phyloP scores from a whole-genome alignment of 2,113 vertebrate genomes.

The Orthonyx spaldingii region DNA sequence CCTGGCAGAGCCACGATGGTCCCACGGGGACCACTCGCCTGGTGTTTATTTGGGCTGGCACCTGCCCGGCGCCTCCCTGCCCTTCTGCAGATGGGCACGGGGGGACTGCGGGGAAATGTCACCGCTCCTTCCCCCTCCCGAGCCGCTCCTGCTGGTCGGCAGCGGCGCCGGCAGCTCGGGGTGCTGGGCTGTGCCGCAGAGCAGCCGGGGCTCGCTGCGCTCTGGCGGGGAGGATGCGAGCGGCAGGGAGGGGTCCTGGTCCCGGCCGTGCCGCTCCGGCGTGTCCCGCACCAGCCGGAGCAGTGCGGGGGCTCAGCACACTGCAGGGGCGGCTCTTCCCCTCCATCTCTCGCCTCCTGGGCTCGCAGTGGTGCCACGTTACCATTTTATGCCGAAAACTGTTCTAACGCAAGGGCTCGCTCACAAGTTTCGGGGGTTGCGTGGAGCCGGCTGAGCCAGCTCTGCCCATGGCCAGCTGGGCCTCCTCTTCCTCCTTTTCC shows the following conservation, averaged over 20 bases:
- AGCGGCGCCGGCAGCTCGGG: accelerated
- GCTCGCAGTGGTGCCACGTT: neutral
- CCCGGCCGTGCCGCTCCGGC: accelerated
- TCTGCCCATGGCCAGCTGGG: neutral
- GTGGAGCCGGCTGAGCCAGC: neutral
- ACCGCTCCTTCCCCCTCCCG: neutral
- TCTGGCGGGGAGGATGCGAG: neutral
- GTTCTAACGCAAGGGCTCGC: neutral
- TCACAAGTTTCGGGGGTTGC: accelerated
- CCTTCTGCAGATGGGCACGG: constrained; percentile 24
- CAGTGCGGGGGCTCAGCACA: neutral
- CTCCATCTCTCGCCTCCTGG: neutral
- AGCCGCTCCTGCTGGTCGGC: neutral
- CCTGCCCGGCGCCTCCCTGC: neutral
- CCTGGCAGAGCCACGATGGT: neutral
- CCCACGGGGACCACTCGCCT: neutral
- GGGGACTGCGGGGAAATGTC: constrained; percentile 34
- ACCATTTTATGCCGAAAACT: neutral
- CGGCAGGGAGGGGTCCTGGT: accelerated
- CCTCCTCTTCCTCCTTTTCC: neutral
- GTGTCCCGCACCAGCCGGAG: neutral
- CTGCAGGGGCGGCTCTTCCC: neutral
- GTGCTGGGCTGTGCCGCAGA: neutral
- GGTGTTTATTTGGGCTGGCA: neutral
- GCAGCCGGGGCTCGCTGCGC: neutral